phyloP scores from a whole-genome alignment of 2,113 vertebrate genomes.

The Leptocoma aspasia region DNA sequence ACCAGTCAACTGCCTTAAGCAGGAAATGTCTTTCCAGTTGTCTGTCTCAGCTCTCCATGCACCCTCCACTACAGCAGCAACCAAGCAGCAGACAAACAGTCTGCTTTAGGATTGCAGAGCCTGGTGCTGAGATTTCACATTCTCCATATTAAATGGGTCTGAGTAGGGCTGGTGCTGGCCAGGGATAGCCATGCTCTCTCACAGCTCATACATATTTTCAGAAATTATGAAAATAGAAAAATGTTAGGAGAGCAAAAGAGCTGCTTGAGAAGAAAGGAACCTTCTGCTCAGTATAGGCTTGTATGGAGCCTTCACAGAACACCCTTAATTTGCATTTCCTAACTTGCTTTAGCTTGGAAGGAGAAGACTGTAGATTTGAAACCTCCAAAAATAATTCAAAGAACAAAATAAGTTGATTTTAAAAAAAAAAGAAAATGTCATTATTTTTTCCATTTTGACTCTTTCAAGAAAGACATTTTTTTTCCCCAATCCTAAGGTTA shows the following conservation, averaged over 20 bases:
- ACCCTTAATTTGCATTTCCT: background rate
- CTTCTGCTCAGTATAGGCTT: background rate
- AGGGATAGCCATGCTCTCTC: background rate
- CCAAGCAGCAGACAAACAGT: background rate
- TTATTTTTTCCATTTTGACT: background rate
- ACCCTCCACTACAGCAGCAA: background rate
- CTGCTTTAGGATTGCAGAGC: background rate
- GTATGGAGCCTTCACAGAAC: background rate
- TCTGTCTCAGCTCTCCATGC: background rate
- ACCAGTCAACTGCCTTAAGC: background rate
- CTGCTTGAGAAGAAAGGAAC: background rate
- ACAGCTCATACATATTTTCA: background rate
- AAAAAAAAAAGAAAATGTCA: background rate
- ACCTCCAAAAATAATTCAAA: background rate
- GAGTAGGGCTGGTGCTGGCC: background rate
- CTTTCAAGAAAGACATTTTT: background rate
- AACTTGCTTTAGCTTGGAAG: background rate
- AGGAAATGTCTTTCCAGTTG: background rate
- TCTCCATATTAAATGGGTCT: background rate
- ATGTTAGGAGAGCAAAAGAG: background rate
- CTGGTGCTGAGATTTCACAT: background rate
- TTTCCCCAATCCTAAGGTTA: rapidly evolving
- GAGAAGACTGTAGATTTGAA: background rate
- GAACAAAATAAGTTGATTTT: background rate
- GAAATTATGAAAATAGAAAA: too few relatives aligned